These are phyloP conservation scores for Hymenochirus boettgeri DNA, from an alignment of 2,113 vertebrate species.

Conservation along the genomic window DNA sequence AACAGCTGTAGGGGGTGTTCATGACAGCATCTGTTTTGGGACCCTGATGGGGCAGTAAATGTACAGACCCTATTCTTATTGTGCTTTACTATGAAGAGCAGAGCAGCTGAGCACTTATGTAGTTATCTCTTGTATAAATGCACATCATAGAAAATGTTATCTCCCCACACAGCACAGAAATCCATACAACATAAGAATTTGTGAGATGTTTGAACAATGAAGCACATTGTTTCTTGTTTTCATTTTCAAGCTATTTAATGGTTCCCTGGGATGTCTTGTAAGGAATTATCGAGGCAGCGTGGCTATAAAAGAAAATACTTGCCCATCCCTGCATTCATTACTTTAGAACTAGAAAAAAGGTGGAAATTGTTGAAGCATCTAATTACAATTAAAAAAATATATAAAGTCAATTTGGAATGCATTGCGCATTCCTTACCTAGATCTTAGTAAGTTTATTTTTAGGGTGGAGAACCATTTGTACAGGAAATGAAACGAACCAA, in stretches of 20 bases:
- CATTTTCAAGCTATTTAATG: constrained; percentile 32
- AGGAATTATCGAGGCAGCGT: not conserved
- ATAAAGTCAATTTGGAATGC: constrained; percentile 19
- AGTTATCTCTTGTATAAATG: too few species aligned
- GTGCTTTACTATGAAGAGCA: too few species aligned
- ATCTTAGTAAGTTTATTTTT: constrained; percentile 57
- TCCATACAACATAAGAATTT: not conserved
- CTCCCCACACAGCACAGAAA: too few species aligned
- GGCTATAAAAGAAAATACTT: not conserved
- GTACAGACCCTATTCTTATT: too few species aligned
- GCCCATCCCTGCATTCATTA: constrained; percentile 9
- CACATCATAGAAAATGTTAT: too few species aligned
- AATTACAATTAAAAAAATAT: constrained; percentile 28
- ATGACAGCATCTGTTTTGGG: too few species aligned
- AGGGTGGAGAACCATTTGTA: constrained; percentile 57
- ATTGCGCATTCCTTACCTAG: constrained; percentile 27
- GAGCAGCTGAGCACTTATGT: too few species aligned
- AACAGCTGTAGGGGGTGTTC: too few species aligned
- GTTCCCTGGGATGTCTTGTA: not conserved
- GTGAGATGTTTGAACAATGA: not conserved
- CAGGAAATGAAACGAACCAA: constrained; percentile 58
- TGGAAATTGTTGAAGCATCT: constrained; percentile 12
- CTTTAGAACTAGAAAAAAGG: constrained; percentile 9
- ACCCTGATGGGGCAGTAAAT: too few species aligned
- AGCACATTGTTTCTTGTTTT: constrained; percentile 1